Evolutionary conservation across 2,888 invertebrate genomes (phyloP), one percentile per base, ranked within the genome.

Genomic region (Poecilobothrus nobilitatus): DNA sequence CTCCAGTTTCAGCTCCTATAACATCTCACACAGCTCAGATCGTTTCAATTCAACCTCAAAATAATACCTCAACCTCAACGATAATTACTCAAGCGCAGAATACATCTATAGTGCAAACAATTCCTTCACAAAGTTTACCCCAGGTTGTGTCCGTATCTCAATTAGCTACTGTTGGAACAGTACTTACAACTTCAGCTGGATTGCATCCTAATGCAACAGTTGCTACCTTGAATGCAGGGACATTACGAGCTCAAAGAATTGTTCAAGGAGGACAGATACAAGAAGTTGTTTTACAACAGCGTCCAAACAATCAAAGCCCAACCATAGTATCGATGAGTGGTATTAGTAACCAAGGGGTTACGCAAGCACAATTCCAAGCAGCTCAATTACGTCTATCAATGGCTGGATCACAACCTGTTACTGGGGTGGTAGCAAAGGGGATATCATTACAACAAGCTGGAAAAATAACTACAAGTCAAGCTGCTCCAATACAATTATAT

Each of bases 111-210:
- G 80, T 82, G 5, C 82, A 82, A 68, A 81, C 82, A 0, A 75
- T 80, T 66, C 74, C 78, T 68, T 75, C 78, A 18, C 81, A 80
- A 71, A 73, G 79, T 21, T 67, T 80, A 68, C 79, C 82, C 0
- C 82, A 81, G 72, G 80, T 84, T 44, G 81, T 84, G 2, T 80
- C 82, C 20, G 79, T 84, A 64, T 78, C 84, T 68, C 79, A 83
- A 63, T 72, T 83, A 69, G 77, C 85, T 75, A 77, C 79, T 71
- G 76, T 78, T 72, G 76, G 80, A 73, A 74, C 83, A 68, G 75
- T 82, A 72, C 70, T 84, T 73, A 77, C 84, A 72, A 76, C 82
- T 63, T 77, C 80, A 3, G 76, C 78, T 22, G 76, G 76, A 10
- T 73, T 80, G 69, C 78, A 77, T 64, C 76, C 79, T 34, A 77